Evolutionary conservation across 2,888 invertebrate species (phyloP).

Genomic region (Hirudinaria manillensis): DNA sequence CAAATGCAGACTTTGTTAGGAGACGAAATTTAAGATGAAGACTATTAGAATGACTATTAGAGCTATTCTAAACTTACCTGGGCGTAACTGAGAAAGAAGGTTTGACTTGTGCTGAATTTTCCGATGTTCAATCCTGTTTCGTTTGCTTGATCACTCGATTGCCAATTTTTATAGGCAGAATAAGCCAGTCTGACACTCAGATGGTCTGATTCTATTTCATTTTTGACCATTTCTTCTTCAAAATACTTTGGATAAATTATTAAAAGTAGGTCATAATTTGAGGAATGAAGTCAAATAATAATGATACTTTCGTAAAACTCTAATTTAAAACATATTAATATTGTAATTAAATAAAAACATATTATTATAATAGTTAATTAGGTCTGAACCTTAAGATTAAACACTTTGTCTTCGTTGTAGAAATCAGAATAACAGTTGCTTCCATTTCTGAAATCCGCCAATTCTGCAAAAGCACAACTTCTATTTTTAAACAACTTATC

Average conservation of each 20-base stretch:
- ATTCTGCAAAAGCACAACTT: neutral
- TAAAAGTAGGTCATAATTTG: neutral
- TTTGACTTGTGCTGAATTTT: conserved; percentile 52
- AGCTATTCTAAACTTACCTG: conserved; percentile 44
- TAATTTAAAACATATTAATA: too few species aligned
- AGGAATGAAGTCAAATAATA: too few species aligned
- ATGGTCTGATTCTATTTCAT: conserved; percentile 55
- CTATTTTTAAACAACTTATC: neutral
- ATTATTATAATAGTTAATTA: too few species aligned
- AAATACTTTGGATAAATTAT: conserved; percentile 43
- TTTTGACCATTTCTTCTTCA: conserved; percentile 50
- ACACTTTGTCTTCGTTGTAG: neutral
- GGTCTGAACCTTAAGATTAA: neutral
- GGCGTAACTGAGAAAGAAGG: conserved; percentile 56
- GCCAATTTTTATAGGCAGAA: conserved; percentile 50
- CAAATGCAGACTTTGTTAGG: neutral
- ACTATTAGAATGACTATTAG: neutral
- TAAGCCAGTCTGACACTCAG: conserved; percentile 52
- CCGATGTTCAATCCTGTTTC: conserved; percentile 50
- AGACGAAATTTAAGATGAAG: neutral
- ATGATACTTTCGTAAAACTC: too few species aligned
- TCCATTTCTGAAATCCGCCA: neutral
- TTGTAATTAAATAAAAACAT: too few species aligned
- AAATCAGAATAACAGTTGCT: neutral
- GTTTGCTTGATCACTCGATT: conserved; percentile 41